Percentiles rank a stretch among this genome's conserved stretches.
Conservation (phyloP, 2,888 invertebrate species). For the Argyresthia goedartella region DNA sequence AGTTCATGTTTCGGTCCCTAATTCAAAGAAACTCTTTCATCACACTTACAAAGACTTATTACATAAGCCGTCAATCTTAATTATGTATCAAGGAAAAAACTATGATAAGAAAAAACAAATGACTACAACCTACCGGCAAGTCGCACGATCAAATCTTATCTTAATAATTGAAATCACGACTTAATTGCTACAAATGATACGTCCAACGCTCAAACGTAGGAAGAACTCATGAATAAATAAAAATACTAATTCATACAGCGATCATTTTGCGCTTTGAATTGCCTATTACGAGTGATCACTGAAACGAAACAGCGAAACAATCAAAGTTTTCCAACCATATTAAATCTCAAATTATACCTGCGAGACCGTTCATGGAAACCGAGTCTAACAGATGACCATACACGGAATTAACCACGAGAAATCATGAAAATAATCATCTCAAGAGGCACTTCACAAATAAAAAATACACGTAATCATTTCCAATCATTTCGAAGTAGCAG, state of each 20-base stretch:
- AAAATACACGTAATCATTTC: constrained; percentile 32
- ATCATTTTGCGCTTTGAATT: constrained; percentile 7
- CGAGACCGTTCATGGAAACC: constrained; percentile 22
- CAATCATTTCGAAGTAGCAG: constrained; percentile 36
- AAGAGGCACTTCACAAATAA: not conserved
- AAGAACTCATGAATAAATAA: constrained; percentile 51
- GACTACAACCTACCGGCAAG: not conserved
- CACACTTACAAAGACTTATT: too few species aligned
- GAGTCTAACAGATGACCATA: constrained; percentile 24
- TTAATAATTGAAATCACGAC: constrained; percentile 56
- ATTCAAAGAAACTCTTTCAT: too few species aligned
- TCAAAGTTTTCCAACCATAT: constrained; percentile 34
- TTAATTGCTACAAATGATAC: constrained; percentile 28
- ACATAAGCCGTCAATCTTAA: not conserved
- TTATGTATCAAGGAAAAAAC: not conserved
- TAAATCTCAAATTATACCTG: constrained; percentile 40
- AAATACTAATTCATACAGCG: constrained; percentile 35
- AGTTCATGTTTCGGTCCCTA: too few species aligned
- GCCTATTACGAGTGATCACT: constrained; percentile 14
- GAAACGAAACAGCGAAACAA: constrained; percentile 28
- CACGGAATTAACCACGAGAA: constrained; percentile 14
- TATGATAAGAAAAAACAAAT: not conserved
- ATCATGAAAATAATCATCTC: constrained; percentile 7
- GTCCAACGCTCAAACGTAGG: constrained; percentile 19
- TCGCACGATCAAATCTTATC: constrained; percentile 15